Percentiles rank a stretch among this genome's conserved stretches.
These are phyloP conservation scores for Bufo bufo DNA, from an alignment of 2,113 vertebrate genomes.

Conservation along the genomic window DNA sequence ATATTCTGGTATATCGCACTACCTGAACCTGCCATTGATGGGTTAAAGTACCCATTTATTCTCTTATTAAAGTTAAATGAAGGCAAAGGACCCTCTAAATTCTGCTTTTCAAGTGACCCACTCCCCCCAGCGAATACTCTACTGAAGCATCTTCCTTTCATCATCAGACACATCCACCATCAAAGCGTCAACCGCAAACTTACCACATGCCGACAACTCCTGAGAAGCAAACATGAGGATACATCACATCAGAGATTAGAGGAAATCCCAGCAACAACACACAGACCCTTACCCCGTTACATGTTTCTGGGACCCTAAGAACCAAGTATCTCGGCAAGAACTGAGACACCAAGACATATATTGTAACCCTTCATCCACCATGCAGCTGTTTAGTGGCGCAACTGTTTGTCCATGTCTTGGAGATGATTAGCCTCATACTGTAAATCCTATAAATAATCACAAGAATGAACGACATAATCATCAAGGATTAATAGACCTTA, in stretches of 20 bases:
- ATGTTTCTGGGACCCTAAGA: neutral
- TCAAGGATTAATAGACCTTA: neutral
- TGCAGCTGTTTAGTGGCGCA: neutral
- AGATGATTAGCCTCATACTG: neutral
- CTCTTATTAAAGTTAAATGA: conserved; percentile 35
- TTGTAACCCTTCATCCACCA: neutral
- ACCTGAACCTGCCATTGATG: neutral
- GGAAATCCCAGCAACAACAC: conserved; percentile 30
- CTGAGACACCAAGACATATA: too few species aligned
- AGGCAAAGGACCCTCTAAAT: conserved; percentile 34
- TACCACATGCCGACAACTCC: conserved; percentile 19
- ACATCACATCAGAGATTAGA: conserved; percentile 35
- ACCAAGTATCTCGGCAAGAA: neutral
- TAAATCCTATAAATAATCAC: conserved; percentile 7
- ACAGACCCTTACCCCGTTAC: conserved; percentile 1
- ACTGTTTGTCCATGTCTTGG: neutral
- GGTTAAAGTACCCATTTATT: neutral
- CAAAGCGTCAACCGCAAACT: conserved; percentile 31
- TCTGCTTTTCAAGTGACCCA: conserved; percentile 25
- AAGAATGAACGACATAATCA: neutral
- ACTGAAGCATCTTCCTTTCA: conserved; percentile 31
- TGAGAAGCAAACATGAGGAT: neutral
- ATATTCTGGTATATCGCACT: neutral
- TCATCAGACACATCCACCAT: conserved; percentile 45
- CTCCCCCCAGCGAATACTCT: neutral